Conservation (phyloP, 2,797 vertebrate species). For the Hylomyscus alleni region DNA sequence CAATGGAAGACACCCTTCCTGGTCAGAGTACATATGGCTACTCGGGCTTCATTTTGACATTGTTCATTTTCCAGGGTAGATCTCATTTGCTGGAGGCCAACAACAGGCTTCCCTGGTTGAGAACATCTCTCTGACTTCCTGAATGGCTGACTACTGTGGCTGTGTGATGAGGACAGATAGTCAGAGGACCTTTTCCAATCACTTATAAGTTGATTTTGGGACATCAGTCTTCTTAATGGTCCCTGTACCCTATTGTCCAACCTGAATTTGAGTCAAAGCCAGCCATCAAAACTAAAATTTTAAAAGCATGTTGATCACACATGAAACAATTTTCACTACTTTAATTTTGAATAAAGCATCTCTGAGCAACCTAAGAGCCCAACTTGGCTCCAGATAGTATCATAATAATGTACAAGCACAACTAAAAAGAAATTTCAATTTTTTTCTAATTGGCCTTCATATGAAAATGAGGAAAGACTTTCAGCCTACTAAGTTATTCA, state of each 20-base stretch:
- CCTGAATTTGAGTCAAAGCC: neutral
- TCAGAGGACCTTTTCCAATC: conserved; percentile 60
- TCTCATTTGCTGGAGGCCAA: conserved; percentile 41
- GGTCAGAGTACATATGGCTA: conserved; percentile 55
- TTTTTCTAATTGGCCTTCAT: conserved; percentile 85
- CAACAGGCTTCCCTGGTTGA: neutral
- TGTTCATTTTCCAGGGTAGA: neutral
- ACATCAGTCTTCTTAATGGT: neutral
- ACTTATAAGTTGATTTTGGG: conserved; percentile 1
- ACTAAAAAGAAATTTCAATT: conserved; percentile 79
- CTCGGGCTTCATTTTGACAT: conserved; percentile 66
- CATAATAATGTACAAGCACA: conserved; percentile 80
- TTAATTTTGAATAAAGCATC: conserved; percentile 65
- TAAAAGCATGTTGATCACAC: conserved; percentile 50
- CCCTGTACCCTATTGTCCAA: neutral
- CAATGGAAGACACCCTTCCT: conserved; percentile 64
- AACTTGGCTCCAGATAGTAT: conserved; percentile 69
- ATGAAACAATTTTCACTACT: conserved; percentile 61
- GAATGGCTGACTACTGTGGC: conserved; percentile 17
- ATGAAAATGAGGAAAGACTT: conserved; percentile 83
- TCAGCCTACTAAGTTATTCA: conserved; percentile 86
- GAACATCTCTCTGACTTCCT: neutral
- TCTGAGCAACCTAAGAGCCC: conserved; percentile 73
- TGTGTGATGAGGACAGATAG: neutral
- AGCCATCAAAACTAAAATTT: conserved; percentile 69